phyloP scores from a whole-genome alignment of 2,888 invertebrate species.

The Erebia ligea region DNA sequence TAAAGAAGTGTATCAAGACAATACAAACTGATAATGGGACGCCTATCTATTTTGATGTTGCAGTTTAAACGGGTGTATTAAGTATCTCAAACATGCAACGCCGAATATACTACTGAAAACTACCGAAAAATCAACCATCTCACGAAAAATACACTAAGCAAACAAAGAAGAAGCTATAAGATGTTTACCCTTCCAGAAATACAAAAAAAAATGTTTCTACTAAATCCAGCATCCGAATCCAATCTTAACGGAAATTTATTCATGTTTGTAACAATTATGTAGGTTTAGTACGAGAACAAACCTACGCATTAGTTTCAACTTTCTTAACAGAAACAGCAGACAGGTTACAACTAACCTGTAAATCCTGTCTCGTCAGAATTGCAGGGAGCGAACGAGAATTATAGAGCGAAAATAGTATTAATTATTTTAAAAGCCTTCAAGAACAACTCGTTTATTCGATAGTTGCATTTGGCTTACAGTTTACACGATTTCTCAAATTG shows the following conservation, averaged over 20 bases:
- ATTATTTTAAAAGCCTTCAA: conserved; percentile 41
- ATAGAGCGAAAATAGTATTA: conserved; percentile 43
- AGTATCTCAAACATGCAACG: no score
- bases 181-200: background rate
- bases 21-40: background rate
- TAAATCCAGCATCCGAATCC: background rate
- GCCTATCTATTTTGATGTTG: background rate
- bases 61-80: background rate
- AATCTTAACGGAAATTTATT: background rate
- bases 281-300: conserved; percentile 39
- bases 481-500: conserved; percentile 29
- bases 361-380: conserved; percentile 43
- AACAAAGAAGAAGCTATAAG: background rate
- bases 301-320: conserved; percentile 43
- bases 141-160: no score
- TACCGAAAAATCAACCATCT: background rate
- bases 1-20: background rate
- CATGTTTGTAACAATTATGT: conserved; percentile 22
- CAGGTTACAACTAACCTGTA: conserved; percentile 42
- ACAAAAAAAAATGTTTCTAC: background rate
- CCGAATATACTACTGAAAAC: no score
- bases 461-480: conserved; percentile 24
- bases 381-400: conserved; percentile 42
- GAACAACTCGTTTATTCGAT: conserved; percentile 37
- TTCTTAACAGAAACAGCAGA: conserved; percentile 41